Evolutionary conservation across 2,888 invertebrate species (phyloP).

Genomic region (Agrochola lota): DNA sequence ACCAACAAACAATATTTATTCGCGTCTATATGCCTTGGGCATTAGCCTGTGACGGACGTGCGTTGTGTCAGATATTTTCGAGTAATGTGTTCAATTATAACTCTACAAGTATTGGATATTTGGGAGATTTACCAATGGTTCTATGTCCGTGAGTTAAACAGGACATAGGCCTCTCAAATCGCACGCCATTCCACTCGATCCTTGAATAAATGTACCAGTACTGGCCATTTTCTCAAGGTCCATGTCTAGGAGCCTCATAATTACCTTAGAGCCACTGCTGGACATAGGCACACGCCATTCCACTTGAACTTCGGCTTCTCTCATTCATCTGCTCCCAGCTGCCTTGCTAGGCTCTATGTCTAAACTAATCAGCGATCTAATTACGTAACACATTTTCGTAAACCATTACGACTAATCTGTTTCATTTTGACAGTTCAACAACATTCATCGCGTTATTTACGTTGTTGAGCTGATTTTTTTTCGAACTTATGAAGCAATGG

Average conservation of each 20-base stretch:
- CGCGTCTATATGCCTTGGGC: constrained; percentile 60
- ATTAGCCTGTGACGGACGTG: constrained; percentile 65
- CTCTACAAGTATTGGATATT: not conserved
- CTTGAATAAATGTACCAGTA: not conserved
- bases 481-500: too few relatives aligned
- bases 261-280: too few relatives aligned
- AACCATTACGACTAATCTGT: too few relatives aligned
- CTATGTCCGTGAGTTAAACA: not conserved
- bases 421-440: too few relatives aligned
- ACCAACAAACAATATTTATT: constrained; percentile 87
- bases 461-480: too few relatives aligned
- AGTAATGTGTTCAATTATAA: constrained; percentile 1
- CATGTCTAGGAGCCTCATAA: not conserved
- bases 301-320: not conserved
- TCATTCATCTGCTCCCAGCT: not conserved
- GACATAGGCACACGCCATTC: not conserved
- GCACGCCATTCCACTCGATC: not conserved
- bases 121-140: not conserved
- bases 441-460: too few relatives aligned
- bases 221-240: not conserved
- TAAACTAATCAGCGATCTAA: not conserved
- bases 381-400: too few relatives aligned
- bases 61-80: constrained; percentile 18
- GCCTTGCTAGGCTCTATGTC: not conserved
- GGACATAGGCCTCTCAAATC: not conserved